Evolutionary conservation across 2,113 vertebrate species (phyloP), one percentile per base, ranked within the genome.

Genomic region (Salvelinus namaycush): DNA sequence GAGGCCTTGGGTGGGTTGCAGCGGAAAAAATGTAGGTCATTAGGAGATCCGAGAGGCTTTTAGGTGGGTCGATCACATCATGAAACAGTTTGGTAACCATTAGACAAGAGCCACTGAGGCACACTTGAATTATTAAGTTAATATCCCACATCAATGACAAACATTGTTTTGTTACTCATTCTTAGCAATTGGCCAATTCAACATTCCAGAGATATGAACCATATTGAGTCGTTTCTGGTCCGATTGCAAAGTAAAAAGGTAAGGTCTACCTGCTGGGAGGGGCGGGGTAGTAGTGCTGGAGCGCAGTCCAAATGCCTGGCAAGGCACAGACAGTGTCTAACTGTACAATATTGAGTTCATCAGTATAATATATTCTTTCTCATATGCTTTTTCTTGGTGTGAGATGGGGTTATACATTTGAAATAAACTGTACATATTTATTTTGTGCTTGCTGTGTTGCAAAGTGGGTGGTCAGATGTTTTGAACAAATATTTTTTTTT

Each of bases 371-470:
- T 76, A 72, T 74, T 72, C 70, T 80, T 77, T 79, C 69, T 84
- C 77, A 78, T 44, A 84, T 18, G 18, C 48, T 65, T 3, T 54
- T 13, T 51, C 16, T 80, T 34, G 76, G 85, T 82, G 83, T 83
- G 80, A 83, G 79, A 51, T 73, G 64, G 67, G 26, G 80, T 84
- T 86, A 78, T 92, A 88, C 89, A 85, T 93, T 89, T 88, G 76
- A 87, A 84, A 92, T 88, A 91, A 91, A 93, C 68, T 96, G 94
- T 95, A 96, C 89, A 94, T 94, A 93, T 91, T 93, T 95, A 91
- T 95, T 92, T 91, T 90, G 85, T 87, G 93, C 80, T 94, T 95
- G 94, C 94, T 76, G 94, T 95, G 95, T 89, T 94, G 84, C 88
- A 90, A 89, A 90, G 87, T 74, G 86, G 83, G 86, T 79, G 80